Evolutionary conservation across 2,888 invertebrate genomes (phyloP).

Genomic region (Drosophila neonasuta): DNA sequence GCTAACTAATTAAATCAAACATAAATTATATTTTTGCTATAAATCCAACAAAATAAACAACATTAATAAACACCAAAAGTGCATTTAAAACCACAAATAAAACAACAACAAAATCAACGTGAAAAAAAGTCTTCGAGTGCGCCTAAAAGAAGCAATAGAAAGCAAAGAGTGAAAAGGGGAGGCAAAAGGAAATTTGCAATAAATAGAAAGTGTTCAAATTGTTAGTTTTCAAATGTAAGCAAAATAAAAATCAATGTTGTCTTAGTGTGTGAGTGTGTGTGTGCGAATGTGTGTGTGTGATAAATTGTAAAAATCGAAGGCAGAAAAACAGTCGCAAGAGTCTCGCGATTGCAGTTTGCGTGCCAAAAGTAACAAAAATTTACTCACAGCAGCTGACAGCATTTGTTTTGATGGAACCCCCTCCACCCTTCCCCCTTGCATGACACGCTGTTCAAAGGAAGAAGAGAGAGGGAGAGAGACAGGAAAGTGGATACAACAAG

Average conservation of each 20-base stretch:
- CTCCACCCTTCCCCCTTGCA: not conserved
- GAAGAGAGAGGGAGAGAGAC: not conserved
- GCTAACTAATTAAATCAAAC: slow-evolving; percentile 39
- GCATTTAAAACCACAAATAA: slow-evolving; percentile 55
- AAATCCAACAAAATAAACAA: slow-evolving; percentile 18
- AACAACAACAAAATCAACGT: slow-evolving; percentile 5
- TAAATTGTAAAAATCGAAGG: slow-evolving; percentile 73
- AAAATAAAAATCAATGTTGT: slow-evolving; percentile 55
- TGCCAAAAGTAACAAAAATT: slow-evolving; percentile 58
- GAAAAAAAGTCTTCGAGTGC: slow-evolving; percentile 22
- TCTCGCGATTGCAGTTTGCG: slow-evolving; percentile 54
- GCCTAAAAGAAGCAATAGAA: slow-evolving; percentile 42
- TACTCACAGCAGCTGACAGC: slow-evolving; percentile 67
- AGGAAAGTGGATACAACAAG: not conserved
- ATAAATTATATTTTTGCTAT: slow-evolving; percentile 64
- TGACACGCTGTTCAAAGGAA: not conserved
- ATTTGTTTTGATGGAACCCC: slow-evolving; percentile 55
- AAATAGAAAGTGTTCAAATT: slow-evolving; percentile 47
- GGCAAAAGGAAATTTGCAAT: slow-evolving; percentile 13
- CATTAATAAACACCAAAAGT: slow-evolving; percentile 64
- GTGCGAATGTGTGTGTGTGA: slow-evolving; percentile 6
- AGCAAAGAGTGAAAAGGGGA: slow-evolving; percentile 4
- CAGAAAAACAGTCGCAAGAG: slow-evolving; percentile 66
- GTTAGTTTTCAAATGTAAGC: slow-evolving; percentile 55
- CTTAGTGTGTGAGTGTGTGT: slow-evolving; percentile 21